phyloP scores from a whole-genome alignment of 2,888 invertebrate species.

The Abscondita cerata region DNA sequence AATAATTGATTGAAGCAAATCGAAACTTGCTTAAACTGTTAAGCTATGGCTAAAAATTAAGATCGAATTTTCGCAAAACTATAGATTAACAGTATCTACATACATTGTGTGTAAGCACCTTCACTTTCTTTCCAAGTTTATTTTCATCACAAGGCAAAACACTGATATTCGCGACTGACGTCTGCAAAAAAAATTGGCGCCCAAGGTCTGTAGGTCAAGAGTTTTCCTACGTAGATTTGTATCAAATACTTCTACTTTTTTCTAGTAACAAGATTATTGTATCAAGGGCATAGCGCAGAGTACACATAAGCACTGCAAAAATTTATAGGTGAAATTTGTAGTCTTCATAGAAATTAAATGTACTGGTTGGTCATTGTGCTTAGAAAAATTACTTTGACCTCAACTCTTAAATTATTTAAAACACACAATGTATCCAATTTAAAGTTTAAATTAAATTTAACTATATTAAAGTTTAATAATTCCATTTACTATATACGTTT shows the following conservation, averaged over 20 bases:
- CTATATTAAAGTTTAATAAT: too few relatives aligned
- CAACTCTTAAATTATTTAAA: background rate
- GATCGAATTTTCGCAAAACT: background rate
- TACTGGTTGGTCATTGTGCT: slow-evolving; percentile 9
- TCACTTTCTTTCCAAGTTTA: slow-evolving; percentile 25
- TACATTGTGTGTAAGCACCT: slow-evolving; percentile 12
- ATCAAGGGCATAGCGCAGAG: too few relatives aligned
- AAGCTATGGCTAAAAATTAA: slow-evolving; percentile 2
- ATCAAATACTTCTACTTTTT: background rate
- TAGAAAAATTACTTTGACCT: slow-evolving; percentile 9
- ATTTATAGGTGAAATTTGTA: too few relatives aligned
- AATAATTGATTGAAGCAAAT: too few relatives aligned
- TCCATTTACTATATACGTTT: too few relatives aligned
- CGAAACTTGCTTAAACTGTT: too few relatives aligned
- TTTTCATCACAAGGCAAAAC: slow-evolving; percentile 16
- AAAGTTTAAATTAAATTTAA: too few relatives aligned
- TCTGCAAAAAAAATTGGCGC: slow-evolving; percentile 15
- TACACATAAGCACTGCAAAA: too few relatives aligned
- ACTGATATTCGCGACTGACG: background rate
- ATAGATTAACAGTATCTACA: background rate
- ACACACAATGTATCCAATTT: too few relatives aligned
- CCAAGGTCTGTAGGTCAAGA: slow-evolving; percentile 29
- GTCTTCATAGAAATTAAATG: background rate
- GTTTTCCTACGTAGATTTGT: background rate
- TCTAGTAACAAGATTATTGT: background rate